phyloP scores from a whole-genome alignment of 2,797 vertebrate genomes.

The Onychomys leucogaster region DNA sequence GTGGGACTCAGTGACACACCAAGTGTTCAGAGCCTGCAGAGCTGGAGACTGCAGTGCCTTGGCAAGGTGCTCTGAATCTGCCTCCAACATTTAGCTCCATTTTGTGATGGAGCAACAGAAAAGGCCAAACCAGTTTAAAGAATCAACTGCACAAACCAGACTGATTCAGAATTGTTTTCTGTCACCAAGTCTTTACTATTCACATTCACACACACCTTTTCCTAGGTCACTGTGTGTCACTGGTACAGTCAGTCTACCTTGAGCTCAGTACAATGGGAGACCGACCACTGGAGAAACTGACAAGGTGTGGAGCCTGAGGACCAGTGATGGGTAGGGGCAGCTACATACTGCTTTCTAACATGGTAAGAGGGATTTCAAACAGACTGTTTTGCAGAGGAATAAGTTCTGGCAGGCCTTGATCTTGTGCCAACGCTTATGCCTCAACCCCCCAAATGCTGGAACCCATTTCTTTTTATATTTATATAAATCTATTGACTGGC shows the following conservation, averaged over 20 bases:
- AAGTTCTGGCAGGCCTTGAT: neutral
- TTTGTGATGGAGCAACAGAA: neutral
- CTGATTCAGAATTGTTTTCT: conserved; percentile 53
- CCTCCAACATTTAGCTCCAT: neutral
- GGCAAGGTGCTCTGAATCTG: neutral
- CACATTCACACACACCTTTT: neutral
- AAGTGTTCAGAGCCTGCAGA: neutral
- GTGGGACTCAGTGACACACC: neutral
- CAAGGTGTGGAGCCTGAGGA: neutral
- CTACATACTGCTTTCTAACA: neutral
- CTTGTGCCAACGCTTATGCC: neutral
- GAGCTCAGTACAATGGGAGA: neutral
- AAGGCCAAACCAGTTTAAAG: conserved; percentile 50
- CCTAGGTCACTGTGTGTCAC: neutral
- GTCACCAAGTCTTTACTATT: conserved; percentile 37
- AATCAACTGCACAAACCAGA: conserved; percentile 60
- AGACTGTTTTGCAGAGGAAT: neutral
- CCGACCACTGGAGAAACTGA: neutral
- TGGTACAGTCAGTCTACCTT: neutral
- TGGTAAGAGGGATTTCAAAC: conserved; percentile 27
- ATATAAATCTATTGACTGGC: neutral
- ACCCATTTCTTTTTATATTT: neutral
- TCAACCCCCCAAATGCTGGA: neutral
- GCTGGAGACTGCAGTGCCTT: neutral
- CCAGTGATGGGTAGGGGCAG: neutral